Percentiles rank a stretch among this genome's conserved stretches.
These are phyloP conservation scores for Hydrocynus forskahlii DNA, from an alignment of 2,797 vertebrate genomes.

Conservation along the genomic window DNA sequence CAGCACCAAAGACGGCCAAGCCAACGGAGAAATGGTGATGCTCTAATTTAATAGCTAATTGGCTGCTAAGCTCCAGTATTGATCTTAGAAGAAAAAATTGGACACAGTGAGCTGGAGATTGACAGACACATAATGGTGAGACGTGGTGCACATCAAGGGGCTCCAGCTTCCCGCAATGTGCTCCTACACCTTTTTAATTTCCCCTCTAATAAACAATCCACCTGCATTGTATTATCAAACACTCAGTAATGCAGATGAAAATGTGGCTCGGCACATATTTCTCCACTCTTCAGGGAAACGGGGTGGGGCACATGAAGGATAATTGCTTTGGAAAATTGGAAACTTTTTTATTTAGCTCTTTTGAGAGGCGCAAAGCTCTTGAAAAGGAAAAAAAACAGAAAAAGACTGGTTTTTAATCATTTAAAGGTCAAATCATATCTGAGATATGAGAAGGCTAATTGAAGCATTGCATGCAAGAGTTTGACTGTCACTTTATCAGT, in stretches of 20 bases:
- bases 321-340: conserved; percentile 75
- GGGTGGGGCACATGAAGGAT: conserved; percentile 50
- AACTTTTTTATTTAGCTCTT: conserved; percentile 41
- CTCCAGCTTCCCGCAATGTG: conserved; percentile 47
- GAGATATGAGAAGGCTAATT: conserved; percentile 65
- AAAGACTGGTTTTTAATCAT: conserved; percentile 64
- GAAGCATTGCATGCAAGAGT: conserved; percentile 68
- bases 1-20: conserved; percentile 54
- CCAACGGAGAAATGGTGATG: conserved; percentile 60
- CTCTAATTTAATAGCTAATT: conserved; percentile 79
- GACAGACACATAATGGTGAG: conserved; percentile 75
- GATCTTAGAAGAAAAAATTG: conserved; percentile 75
- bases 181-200: conserved; percentile 75
- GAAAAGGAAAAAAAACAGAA: neutral
- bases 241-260: conserved; percentile 71
- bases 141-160: conserved; percentile 52
- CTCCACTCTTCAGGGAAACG: conserved; percentile 66
- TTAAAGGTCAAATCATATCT: conserved; percentile 68
- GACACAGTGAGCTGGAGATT: conserved; percentile 68
- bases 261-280: conserved; percentile 71
- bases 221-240: conserved; percentile 74
- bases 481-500: conserved; percentile 54
- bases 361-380: conserved; percentile 34
- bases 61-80: conserved; percentile 74
- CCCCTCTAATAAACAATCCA: conserved; percentile 73